Evolutionary conservation across 2,888 invertebrate genomes (phyloP).

Genomic region (Epistrophe eligans): DNA sequence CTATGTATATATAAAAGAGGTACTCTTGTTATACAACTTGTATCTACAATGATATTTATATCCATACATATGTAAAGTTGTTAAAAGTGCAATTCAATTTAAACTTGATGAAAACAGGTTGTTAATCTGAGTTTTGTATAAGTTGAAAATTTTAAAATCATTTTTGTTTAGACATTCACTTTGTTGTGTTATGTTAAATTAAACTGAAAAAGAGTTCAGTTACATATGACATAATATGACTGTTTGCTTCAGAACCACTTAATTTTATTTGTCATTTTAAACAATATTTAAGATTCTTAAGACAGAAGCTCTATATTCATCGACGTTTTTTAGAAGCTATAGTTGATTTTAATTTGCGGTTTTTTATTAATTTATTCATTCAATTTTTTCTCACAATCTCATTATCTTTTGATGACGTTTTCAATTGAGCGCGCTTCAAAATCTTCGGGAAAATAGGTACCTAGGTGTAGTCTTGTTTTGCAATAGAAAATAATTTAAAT

Average conservation of each 20-base stretch:
- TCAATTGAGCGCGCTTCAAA: no score
- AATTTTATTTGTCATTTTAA: neutral
- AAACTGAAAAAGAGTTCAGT: neutral
- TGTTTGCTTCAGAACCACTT: neutral
- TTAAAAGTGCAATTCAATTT: conserved; percentile 23
- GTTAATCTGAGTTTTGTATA: conserved; percentile 18
- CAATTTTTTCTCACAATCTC: no score
- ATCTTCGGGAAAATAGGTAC: no score
- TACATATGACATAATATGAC: neutral
- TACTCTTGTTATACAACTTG: neutral
- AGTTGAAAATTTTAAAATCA: neutral
- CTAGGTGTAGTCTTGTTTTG: no score
- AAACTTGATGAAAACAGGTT: conserved; percentile 23
- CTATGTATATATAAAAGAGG: neutral
- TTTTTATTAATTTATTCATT: no score
- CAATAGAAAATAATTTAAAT: no score
- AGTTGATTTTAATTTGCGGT: no score
- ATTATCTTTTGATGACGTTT: no score
- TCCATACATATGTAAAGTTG: neutral
- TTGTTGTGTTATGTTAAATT: neutral
- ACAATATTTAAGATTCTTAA: no score
- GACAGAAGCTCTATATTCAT: no score
- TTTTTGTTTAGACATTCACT: conserved; percentile 25
- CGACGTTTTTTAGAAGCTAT: no score
- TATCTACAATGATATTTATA: neutral